phyloP scores from a whole-genome alignment of 2,113 vertebrate species.

The Otolemur garnettii region DNA sequence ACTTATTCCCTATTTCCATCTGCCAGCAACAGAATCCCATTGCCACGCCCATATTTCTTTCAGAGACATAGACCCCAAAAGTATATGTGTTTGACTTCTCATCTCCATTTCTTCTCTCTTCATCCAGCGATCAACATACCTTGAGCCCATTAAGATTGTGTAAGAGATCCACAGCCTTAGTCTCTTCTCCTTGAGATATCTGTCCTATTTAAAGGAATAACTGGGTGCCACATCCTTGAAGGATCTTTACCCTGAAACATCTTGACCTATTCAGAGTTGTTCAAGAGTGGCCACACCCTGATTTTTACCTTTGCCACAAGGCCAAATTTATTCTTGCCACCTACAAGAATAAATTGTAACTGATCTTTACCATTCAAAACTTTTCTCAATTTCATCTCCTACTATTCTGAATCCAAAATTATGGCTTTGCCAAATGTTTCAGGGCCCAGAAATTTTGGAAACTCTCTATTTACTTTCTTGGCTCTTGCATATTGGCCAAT shows the following conservation, averaged over 20 bases:
- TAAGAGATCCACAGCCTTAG: background rate
- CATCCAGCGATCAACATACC: background rate
- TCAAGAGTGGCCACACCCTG: background rate
- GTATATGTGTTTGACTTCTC: background rate
- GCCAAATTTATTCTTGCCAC: background rate
- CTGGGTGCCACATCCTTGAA: background rate
- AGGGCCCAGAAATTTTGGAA: slow-evolving; percentile 32
- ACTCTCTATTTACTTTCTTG: slow-evolving; percentile 44
- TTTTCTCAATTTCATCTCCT: slow-evolving; percentile 5
- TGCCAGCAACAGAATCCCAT: background rate
- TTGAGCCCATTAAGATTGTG: background rate
- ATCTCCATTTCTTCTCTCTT: background rate
- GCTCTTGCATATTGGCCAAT: slow-evolving; percentile 4
- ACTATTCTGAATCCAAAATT: slow-evolving; percentile 26
- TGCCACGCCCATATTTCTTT: background rate
- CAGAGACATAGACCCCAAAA: background rate
- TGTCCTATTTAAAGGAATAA: background rate
- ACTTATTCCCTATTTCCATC: background rate
- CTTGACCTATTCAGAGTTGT: background rate
- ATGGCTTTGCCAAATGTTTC: slow-evolving; percentile 12
- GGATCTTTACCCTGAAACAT: background rate
- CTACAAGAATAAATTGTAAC: slow-evolving; percentile 2
- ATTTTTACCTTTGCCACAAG: background rate
- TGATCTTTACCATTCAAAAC: background rate
- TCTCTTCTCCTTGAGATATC: background rate